phyloP scores from a whole-genome alignment of 2,888 invertebrate genomes.

The Microctonus aethiopoides region DNA sequence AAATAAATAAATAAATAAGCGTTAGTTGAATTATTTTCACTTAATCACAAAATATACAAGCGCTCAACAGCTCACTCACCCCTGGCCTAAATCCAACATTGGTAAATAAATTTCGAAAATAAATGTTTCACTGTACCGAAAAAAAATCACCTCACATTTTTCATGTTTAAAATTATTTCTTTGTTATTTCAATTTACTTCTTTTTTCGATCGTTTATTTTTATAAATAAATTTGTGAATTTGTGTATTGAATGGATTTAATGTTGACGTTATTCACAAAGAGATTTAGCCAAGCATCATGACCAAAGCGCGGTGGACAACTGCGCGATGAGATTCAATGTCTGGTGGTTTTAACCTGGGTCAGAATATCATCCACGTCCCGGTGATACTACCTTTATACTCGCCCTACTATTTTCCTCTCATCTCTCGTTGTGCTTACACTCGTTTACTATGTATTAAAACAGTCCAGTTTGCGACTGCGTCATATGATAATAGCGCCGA shows the following conservation, averaged over 20 bases:
- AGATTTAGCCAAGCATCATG: not conserved
- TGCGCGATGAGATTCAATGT: too few species aligned
- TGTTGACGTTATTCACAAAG: not conserved
- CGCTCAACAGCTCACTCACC: not conserved
- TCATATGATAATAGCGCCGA: constrained; percentile 42
- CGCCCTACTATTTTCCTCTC: constrained; percentile 21
- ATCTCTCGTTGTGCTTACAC: constrained; percentile 19
- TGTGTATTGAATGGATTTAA: not conserved
- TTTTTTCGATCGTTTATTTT: too few species aligned
- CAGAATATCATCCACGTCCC: not conserved
- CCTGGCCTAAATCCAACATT: not conserved
- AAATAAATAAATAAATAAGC: not conserved
- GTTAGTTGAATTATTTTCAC: too few species aligned
- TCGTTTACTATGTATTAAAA: constrained; percentile 30
- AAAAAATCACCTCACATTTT: too few species aligned
- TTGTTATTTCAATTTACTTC: too few species aligned
- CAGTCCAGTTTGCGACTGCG: constrained; percentile 52
- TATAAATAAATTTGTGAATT: too few species aligned
- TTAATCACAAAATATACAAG: too few species aligned
- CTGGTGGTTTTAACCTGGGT: too few species aligned
- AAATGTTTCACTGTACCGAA: too few species aligned
- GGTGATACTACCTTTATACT: constrained; percentile 39
- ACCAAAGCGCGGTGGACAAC: not conserved
- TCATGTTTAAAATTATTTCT: too few species aligned
- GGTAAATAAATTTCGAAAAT: not conserved